Evolutionary conservation across 1,140 invertebrate genomes (phyloP).

Genomic region (Dinothrombium tinctorium): DNA sequence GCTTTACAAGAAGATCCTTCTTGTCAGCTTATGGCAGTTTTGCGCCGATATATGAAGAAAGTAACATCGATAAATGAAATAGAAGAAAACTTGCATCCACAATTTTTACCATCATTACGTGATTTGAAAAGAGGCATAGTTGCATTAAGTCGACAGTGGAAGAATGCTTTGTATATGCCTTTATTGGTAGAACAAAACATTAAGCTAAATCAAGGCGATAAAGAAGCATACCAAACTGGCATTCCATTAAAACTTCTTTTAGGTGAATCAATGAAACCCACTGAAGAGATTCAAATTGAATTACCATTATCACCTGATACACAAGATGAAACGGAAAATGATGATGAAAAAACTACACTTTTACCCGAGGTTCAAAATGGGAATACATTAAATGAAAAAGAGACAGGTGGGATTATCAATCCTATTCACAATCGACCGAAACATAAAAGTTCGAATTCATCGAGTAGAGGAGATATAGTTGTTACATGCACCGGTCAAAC

Average conservation of each 20-base stretch:
- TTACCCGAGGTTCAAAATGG: too few species aligned
- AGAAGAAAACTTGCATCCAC: slow-evolving; percentile 55
- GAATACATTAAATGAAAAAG: too few species aligned
- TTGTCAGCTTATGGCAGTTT: slow-evolving; percentile 67
- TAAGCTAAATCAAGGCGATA: background rate
- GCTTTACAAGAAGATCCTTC: slow-evolving; percentile 85
- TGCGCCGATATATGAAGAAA: slow-evolving; percentile 58
- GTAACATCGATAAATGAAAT: slow-evolving; percentile 39
- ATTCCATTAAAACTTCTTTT: background rate
- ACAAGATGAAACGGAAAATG: background rate
- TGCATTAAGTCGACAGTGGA: slow-evolving; percentile 81
- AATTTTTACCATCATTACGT: slow-evolving; percentile 57
- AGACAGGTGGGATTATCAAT: too few species aligned
- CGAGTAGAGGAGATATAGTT: too few species aligned
- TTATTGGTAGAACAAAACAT: slow-evolving; percentile 20
- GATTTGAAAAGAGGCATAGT: slow-evolving; percentile 70
- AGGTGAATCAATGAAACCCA: background rate
- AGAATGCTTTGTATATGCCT: slow-evolving; percentile 82
- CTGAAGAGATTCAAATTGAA: background rate
- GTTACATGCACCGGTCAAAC: too few species aligned
- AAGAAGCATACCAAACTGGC: background rate
- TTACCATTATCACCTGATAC: background rate
- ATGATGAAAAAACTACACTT: slow-evolving; percentile 1
- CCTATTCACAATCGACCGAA: too few species aligned
- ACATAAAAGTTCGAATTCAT: too few species aligned